Evolutionary conservation across 2,888 invertebrate genomes (phyloP).

Genomic region (Diachrysia chrysitis): DNA sequence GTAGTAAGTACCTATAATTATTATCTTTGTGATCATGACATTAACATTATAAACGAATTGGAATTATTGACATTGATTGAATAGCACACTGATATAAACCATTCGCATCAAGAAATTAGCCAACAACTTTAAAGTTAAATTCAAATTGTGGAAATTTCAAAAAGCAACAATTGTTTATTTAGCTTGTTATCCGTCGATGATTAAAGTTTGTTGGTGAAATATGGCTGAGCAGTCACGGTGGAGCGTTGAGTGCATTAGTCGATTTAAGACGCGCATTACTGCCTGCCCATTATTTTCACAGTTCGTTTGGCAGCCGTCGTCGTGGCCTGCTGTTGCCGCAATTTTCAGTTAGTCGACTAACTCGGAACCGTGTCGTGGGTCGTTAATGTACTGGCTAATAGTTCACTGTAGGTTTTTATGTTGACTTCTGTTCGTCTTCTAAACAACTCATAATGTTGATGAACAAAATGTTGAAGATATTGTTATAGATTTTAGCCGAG

Average conservation of each 20-base stretch:
- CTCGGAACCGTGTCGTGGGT: conserved; percentile 60
- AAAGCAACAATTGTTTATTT: conserved; percentile 22
- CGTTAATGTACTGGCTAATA: conserved; percentile 70
- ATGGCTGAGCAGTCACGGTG: conserved; percentile 50
- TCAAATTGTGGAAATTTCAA: neutral
- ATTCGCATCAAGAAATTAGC: too few relatives aligned
- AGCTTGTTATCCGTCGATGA: conserved; percentile 40
- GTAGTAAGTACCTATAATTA: too few relatives aligned
- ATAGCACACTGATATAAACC: too few relatives aligned
- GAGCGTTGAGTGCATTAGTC: conserved; percentile 73
- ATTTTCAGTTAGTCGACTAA: conserved; percentile 69
- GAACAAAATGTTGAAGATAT: conserved; percentile 10
- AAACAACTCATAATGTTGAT: conserved; percentile 35
- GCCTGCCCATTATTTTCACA: conserved; percentile 83
- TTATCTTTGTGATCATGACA: too few relatives aligned
- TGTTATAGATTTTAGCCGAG: too few relatives aligned
- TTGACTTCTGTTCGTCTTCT: conserved; percentile 40
- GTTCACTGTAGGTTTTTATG: conserved; percentile 62
- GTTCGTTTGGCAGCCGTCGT: conserved; percentile 75
- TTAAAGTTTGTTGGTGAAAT: conserved; percentile 54
- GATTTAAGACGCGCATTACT: conserved; percentile 78
- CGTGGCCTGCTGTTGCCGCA: conserved; percentile 64
- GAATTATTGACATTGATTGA: too few relatives aligned
- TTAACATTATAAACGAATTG: too few relatives aligned
- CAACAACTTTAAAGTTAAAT: neutral